Evolutionary conservation across 2,888 invertebrate genomes (phyloP).

Genomic region (Lypha dubia): DNA sequence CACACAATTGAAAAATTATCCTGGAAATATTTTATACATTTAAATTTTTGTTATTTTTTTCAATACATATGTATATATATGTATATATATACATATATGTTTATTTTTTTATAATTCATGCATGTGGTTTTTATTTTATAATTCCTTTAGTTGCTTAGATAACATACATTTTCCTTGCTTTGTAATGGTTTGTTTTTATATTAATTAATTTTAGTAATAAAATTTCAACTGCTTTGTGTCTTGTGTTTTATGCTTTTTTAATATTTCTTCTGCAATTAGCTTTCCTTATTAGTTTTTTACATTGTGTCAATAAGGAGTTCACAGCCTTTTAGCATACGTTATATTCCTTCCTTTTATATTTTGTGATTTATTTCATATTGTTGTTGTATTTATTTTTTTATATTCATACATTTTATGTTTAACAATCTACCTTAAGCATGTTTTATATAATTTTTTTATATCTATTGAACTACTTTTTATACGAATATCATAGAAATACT

Average conservation of each 20-base stretch:
- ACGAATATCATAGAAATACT: slow-evolving; percentile 70
- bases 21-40: not conserved
- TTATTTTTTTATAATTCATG: slow-evolving; percentile 6
- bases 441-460: too few species aligned
- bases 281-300: slow-evolving; percentile 46
- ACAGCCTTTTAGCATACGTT: slow-evolving; percentile 76
- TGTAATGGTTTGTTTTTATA: slow-evolving; percentile 22
- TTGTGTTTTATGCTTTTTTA: slow-evolving; percentile 31
- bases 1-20: not conserved
- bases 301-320: slow-evolving; percentile 73
- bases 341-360: slow-evolving; percentile 69
- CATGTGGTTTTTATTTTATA: slow-evolving; percentile 29
- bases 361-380: slow-evolving; percentile 11
- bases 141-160: slow-evolving; percentile 58
- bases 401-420: slow-evolving; percentile 21
- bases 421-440: slow-evolving; percentile 54
- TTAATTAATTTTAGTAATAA: slow-evolving; percentile 1
- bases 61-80: too few species aligned
- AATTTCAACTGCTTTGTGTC: slow-evolving; percentile 28
- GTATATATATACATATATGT: too few species aligned
- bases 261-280: slow-evolving; percentile 52
- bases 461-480: slow-evolving; percentile 28
- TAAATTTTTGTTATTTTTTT: too few species aligned
- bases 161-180: slow-evolving; percentile 51
- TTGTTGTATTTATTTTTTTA: slow-evolving; percentile 24